Evolutionary conservation across 2,797 vertebrate genomes (phyloP).

Genomic region (Alectoris magna): DNA sequence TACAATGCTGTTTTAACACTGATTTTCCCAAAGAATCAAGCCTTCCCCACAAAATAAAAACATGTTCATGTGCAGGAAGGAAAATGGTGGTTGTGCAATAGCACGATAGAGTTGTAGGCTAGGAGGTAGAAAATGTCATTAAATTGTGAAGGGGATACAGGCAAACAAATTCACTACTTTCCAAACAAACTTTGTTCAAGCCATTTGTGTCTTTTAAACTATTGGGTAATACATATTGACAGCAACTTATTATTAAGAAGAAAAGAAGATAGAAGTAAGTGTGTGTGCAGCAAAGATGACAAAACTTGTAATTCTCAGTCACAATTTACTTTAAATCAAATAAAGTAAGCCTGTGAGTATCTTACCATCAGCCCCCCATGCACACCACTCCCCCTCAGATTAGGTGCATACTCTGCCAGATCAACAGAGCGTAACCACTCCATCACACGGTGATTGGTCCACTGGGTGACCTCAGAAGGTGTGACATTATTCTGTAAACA

Average conservation of each 20-base stretch:
- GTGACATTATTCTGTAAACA: constrained; percentile 86
- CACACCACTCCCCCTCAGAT: constrained; percentile 95
- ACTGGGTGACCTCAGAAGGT: constrained; percentile 93
- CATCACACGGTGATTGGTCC: constrained; percentile 99
- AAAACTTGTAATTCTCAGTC: neutral
- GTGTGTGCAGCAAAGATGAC: accelerated
- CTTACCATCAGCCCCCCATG: constrained; percentile 96
- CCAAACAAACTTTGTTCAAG: neutral
- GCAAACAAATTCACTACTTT: neutral
- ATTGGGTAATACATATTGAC: neutral
- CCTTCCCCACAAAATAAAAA: neutral
- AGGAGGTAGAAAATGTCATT: neutral
- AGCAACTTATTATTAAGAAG: neutral
- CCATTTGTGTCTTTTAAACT: neutral
- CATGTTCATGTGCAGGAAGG: neutral
- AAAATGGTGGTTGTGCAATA: neutral
- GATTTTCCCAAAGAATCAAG: neutral
- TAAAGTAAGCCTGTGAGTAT: neutral
- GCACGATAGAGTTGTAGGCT: accelerated
- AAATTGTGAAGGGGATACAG: neutral
- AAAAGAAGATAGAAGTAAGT: neutral
- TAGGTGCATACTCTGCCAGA: constrained; percentile 96
- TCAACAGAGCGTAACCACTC: constrained; percentile 97
- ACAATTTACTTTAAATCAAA: accelerated
- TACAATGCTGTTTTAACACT: neutral